Base-by-base conservation (phyloP, 2,888 invertebrate genomes). In the Phragmatobia fuliginosa region DNA sequence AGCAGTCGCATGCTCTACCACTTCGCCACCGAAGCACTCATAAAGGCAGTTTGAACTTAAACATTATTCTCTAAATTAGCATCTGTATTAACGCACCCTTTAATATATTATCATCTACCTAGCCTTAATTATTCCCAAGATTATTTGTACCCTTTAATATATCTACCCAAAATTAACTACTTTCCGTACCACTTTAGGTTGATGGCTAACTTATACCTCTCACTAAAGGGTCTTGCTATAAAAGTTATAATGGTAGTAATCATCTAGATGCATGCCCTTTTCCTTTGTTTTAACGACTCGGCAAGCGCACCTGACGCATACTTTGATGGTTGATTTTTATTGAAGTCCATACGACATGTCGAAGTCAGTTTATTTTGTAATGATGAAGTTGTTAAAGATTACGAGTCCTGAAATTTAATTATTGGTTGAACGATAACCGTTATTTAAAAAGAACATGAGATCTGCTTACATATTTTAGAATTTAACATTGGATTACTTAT, bases 221-320 rank as follows among this genome's bases (percentile, higher is more conserved):
- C 71, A 79, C 62, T 71, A 73, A 73, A 77, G 70, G 77, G 75
- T 66, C 74, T 49, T 31, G 62, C 56, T 72, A 75, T 79, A 75
- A 77, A 79, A 79, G 71, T 73, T 72, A 74, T 71, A 69, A 72
- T 74, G 75, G 66, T 60, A 33, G 58, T 59, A 68, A 68, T 60
- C 73, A 68, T 70, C 71, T 77, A 69, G 63, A 72, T 72, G 73
- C 70, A 73, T 75, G 73, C 73, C 77, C 73, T 75, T 79, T 70
- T 72, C 71, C 66, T 70, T 70, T 70, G 63, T 69, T 79, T 79
- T 79, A 79, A 79, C 67, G 80, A 77, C 77, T 72, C 72, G 72
- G 71, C 61, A 71, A 70, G 67, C 65, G 59, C 79, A 79, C 77
- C 80, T 79, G 80, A 73, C 75, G 68, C 73, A 70, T 64, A 67